Base-by-base conservation (phyloP, 1,140 invertebrate species). In the Bacillus rossius region DNA sequence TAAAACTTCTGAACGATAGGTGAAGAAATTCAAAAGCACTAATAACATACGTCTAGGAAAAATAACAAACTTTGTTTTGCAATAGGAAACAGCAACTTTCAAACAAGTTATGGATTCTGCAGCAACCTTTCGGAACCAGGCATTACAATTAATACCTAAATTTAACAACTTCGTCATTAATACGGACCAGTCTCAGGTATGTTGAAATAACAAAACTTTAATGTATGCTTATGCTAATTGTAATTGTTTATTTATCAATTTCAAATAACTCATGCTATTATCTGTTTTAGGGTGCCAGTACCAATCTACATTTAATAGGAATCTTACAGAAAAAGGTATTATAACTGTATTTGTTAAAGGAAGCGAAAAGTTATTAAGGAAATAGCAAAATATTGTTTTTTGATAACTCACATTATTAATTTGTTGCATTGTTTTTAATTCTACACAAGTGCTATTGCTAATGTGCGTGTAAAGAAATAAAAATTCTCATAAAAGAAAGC, bases 41-140 rank as follows among this genome's bases (percentile, higher is more conserved):
- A 40, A 63, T 51, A 25, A 20, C 42, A 67, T 67, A 43, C 45
- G 48, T 19, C 59, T 60, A 56, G 17, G 65, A 56, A 66, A 66
- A 63, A 52, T 65, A 10, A 65, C 64, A 3, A 65, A 58, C 51
- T 64, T 54, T 37, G 58, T 67, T 2, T 59, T 58, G 34, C 26
- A 61, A 50, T 55, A 56, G 16, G 62, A 65, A 52, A 48, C 47
- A 43, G 40, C 47, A 26, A 43, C 57, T 17, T 20, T 60, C 8
- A 57, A 61, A 51, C 50, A 64, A 62, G 59, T 57, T 34, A 41
- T 61, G 41, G 51, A 48, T 13, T 4, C 57, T 55, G 49, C 52
- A 49, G 47, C 41, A 17, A 57, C 10, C 2, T 63, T 62, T 55
- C 42, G 29, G 8, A 47, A 10, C 7, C 62, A 64, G 29, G 26